Evolutionary conservation across 2,888 invertebrate genomes (phyloP), one percentile per base, ranked within the genome.

Genomic region (Ennomos quercinarius): DNA sequence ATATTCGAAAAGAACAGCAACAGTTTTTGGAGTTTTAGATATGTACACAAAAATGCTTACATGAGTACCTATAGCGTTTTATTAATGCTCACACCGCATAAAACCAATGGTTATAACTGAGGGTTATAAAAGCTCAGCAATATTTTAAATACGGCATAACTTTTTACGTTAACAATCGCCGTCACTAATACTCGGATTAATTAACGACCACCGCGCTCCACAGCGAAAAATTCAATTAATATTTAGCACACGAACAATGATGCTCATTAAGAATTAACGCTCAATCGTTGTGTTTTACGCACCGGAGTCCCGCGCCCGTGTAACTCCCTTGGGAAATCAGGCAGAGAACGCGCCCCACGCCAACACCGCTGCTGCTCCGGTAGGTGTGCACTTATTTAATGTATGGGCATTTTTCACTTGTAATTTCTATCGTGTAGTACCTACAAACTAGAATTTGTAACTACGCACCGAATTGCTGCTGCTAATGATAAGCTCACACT

Each of bases 181-280:
- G 13, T 46, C 37, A 54, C 55, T 52, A 62, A 64, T 57, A 58
- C 56, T 57, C 51, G 63, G 52, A 67, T 67, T 64, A 70, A 70
- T 68, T 66, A 64, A 64, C 63, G 54, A 56, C 54, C 56, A 13
- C 57, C 54, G 57, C 41, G 57, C 45, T 39, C 51, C 59, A 49
- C 60, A 61, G 65, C 52, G 63, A 66, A 67, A 68, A 70, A 70
- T 66, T 64, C 66, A 70, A 66, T 70, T 66, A 67, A 67, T 66
- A 67, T 67, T 69, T 65, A 69, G 58, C 52, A 48, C 63, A 51
- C 64, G 66, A 66, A 66, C 67, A 78, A 79, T 72, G 71, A 73
- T 68, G 67, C 77, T 83, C 83, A 84, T 87, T 85, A 86, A 71
- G 76, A 80, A 84, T 87, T 86, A 82, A 86, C 75, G 80, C 79